Evolutionary conservation across 53 echinoderm and acorn worm species (phyloP).

Genomic region (Patiria pectinifera): DNA sequence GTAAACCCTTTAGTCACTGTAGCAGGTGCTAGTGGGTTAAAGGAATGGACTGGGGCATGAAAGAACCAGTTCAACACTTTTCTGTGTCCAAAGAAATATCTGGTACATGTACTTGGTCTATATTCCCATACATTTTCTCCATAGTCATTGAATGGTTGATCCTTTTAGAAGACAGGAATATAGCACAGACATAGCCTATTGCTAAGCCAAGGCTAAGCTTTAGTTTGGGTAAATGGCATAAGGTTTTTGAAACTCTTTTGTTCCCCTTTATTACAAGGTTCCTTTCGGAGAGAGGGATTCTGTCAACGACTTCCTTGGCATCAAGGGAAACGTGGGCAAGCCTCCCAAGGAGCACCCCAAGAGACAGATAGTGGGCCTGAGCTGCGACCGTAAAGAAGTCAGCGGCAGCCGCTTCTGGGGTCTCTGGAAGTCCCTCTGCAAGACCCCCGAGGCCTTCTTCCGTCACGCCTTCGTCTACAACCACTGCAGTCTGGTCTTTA

Average conservation of each 20-base stretch:
- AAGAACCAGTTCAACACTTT: no score
- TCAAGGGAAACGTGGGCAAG: conserved; percentile 88
- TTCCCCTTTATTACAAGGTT: conserved; percentile 66
- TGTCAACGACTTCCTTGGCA: conserved; percentile 89
- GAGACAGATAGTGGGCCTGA: conserved; percentile 82
- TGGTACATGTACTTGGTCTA: no score
- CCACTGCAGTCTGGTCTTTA: conserved; percentile 95
- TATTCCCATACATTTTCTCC: no score
- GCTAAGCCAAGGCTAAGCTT: no score
- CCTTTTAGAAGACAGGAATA: no score
- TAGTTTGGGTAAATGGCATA: no score
- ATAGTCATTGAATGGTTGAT: no score
- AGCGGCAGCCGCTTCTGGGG: conserved; percentile 96
- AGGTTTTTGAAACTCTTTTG: background rate
- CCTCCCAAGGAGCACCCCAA: conserved; percentile 96
- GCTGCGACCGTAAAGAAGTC: conserved; percentile 87
- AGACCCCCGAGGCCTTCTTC: conserved; percentile 90
- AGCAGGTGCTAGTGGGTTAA: background rate
- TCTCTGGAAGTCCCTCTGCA: conserved; percentile 88
- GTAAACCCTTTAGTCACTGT: background rate
- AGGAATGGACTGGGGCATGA: no score
- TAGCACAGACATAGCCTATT: no score
- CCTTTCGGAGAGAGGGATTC: conserved; percentile 94
- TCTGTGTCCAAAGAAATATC: no score
- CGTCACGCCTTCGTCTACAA: conserved; percentile 90